phyloP scores from a whole-genome alignment of 2,113 vertebrate species.

The Phoxinus phoxinus region DNA sequence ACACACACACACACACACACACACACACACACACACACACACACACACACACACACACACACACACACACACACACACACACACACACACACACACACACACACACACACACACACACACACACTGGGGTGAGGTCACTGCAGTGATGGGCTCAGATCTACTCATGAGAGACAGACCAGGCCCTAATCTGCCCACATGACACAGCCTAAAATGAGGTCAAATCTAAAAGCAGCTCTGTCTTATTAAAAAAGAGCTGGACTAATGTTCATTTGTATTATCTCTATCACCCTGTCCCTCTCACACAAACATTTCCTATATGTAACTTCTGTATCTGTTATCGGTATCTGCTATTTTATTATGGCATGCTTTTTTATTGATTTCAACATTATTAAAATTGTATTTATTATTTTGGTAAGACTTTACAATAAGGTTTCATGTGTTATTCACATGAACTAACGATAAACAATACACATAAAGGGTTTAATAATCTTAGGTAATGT shows the following conservation, averaged over 20 bases:
- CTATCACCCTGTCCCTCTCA: background rate
- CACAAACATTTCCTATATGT: background rate
- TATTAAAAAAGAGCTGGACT: background rate
- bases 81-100: background rate
- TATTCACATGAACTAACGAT: too few species aligned
- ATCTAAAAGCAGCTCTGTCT: slow-evolving; percentile 7
- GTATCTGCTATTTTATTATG: too few species aligned
- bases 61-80: background rate
- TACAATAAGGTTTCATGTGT: too few species aligned
- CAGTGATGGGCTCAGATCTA: slow-evolving; percentile 11
- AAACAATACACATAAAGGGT: too few species aligned
- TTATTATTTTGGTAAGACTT: too few species aligned
- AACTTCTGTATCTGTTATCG: too few species aligned
- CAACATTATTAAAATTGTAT: too few species aligned
- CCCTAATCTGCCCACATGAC: slow-evolving; percentile 30
- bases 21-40: background rate
- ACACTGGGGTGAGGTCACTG: background rate
- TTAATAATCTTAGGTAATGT: too few species aligned
- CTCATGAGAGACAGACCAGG: slow-evolving; percentile 27
- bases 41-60: background rate
- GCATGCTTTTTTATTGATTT: too few species aligned
- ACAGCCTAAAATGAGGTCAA: slow-evolving; percentile 42
- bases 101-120: background rate
- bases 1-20: background rate
- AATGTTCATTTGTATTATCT: slow-evolving; percentile 1